Evolutionary conservation across 2,888 invertebrate species (phyloP).

Genomic region (Oxystoma pomonae): DNA sequence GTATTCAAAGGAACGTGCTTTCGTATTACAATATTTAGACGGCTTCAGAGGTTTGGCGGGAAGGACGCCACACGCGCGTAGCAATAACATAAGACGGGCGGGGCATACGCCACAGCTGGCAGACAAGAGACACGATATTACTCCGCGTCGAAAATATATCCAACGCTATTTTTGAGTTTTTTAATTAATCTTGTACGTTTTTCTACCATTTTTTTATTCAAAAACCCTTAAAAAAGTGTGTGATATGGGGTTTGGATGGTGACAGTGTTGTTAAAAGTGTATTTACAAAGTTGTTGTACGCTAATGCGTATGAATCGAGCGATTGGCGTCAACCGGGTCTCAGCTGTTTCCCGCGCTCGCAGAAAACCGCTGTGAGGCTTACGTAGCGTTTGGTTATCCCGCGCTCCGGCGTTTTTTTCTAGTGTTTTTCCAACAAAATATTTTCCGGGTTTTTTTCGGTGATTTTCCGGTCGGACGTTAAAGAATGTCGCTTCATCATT

Average conservation of each 20-base stretch:
- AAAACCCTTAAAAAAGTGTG: background rate
- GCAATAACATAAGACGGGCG: conserved; percentile 43
- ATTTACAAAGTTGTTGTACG: conserved; percentile 10
- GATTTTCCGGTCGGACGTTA: conserved; percentile 25
- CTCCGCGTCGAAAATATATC: conserved; percentile 48
- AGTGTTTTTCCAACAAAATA: conserved; percentile 19
- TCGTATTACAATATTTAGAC: background rate
- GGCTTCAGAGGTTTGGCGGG: conserved; percentile 33
- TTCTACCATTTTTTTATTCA: no score
- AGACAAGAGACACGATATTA: conserved; percentile 49
- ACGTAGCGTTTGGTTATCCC: conserved; percentile 51
- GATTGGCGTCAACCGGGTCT: conserved; percentile 52
- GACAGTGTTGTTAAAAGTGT: conserved; percentile 5
- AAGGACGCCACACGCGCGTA: conserved; percentile 30
- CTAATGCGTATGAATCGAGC: conserved; percentile 45
- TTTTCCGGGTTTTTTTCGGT: conserved; percentile 33
- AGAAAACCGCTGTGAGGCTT: conserved; percentile 55
- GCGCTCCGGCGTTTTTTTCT: conserved; percentile 40
- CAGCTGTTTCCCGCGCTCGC: conserved; percentile 70
- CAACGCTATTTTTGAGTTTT: conserved; percentile 29
- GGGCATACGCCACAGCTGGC: conserved; percentile 55
- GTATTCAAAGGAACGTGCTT: no score
- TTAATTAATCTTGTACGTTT: no score
- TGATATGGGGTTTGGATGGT: background rate
- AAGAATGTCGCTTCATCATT: conserved; percentile 50